A percentile compares a stretch with the other conserved stretches of the same genome.
phyloP scores from a whole-genome alignment of 2,888 invertebrate species.

The Blera fallax region DNA sequence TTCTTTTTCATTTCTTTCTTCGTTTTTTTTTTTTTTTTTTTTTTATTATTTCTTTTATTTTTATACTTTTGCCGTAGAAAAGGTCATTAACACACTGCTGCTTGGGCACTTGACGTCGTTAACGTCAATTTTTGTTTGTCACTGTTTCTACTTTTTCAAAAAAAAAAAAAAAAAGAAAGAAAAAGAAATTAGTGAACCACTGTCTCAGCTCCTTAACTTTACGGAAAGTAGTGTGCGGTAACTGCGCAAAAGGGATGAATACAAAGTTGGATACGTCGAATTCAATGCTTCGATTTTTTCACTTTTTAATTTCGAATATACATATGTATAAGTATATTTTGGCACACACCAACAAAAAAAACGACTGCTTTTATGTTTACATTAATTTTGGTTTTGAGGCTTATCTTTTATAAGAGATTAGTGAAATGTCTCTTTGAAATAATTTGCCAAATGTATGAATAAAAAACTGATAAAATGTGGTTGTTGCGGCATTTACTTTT shows the following conservation, averaged over 20 bases:
- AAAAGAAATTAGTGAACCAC: constrained; percentile 2
- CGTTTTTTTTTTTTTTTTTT: not conserved
- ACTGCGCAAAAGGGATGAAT: constrained; percentile 4
- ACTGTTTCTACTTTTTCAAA: not conserved
- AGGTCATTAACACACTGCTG: constrained; percentile 48
- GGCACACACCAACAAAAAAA: not conserved
- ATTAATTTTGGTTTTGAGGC: not conserved
- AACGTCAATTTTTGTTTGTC: constrained; percentile 10
- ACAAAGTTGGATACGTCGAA: not conserved
- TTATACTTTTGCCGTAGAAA: not conserved
- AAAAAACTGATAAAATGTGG: not conserved
- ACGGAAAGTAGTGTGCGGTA: constrained; percentile 3
- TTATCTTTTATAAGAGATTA: not conserved
- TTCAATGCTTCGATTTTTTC: not conserved
- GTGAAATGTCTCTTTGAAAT: not conserved
- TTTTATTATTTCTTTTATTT: constrained; percentile 4
- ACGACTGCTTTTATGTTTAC: not conserved
- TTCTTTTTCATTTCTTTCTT: constrained; percentile 3
- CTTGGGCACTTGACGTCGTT: not conserved
- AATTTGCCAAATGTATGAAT: not conserved
- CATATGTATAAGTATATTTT: not conserved
- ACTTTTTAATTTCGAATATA: not conserved
- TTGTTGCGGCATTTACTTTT: too few species aligned
- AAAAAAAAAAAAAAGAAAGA: not conserved
- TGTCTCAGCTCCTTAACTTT: not conserved